Evolutionary conservation across 2,113 vertebrate species (phyloP).

Genomic region (Silurus meridionalis): DNA sequence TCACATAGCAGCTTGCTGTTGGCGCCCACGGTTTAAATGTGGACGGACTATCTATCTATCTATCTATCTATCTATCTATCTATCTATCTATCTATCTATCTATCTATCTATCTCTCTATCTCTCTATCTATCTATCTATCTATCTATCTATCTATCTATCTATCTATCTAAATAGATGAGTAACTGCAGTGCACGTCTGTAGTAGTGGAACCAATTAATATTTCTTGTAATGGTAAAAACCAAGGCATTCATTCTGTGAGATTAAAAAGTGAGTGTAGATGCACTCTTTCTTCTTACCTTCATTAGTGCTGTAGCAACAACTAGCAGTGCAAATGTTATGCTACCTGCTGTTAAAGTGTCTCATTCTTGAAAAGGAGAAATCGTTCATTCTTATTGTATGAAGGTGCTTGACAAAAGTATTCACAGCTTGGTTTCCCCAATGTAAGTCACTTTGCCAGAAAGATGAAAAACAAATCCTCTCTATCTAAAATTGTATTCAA

Average conservation of each 20-base stretch:
- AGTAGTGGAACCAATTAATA: neutral
- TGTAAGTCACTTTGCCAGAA: neutral
- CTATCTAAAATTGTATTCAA: neutral
- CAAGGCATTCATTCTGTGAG: neutral
- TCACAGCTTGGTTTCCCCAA: slow-evolving; percentile 4
- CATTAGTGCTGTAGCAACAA: neutral
- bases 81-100: neutral
- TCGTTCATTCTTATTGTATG: slow-evolving; percentile 5
- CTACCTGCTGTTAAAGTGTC: neutral
- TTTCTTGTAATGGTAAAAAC: neutral
- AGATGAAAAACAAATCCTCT: neutral
- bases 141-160: no score
- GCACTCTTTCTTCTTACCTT: neutral
- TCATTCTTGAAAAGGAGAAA: neutral
- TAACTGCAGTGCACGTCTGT: neutral
- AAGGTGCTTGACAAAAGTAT: slow-evolving; percentile 6
- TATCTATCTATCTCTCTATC: neutral
- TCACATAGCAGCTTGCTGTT: neutral
- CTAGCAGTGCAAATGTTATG: neutral
- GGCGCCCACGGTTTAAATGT: neutral
- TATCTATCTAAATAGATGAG: neutral
- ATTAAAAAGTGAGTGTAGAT: neutral
- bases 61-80: neutral
- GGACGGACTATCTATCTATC: neutral
- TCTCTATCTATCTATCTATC: neutral